These are phyloP conservation scores for Drosophila diplacantha DNA, from an alignment of 2,888 invertebrate genomes.

Conservation along the genomic window DNA sequence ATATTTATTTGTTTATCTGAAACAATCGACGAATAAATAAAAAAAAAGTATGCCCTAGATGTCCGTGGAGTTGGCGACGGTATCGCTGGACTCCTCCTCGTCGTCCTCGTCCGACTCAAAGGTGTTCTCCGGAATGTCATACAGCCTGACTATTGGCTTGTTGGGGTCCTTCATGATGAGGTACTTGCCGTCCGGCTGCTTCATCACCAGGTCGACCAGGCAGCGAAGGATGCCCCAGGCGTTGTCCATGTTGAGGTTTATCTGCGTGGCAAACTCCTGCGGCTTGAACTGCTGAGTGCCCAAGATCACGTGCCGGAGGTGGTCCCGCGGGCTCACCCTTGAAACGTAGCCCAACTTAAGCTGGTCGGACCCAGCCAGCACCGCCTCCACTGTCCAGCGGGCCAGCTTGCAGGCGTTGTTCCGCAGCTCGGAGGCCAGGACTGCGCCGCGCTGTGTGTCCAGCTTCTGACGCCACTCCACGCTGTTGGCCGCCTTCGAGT, in stretches of 20 bases:
- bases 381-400: slow-evolving; percentile 98
- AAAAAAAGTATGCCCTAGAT: slow-evolving; percentile 5
- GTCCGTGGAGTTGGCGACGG: slow-evolving; percentile 6
- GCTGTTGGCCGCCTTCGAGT: slow-evolving; percentile 95
- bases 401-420: slow-evolving; percentile 99
- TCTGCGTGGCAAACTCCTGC: slow-evolving; percentile 98
- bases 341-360: slow-evolving; percentile 99
- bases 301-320: slow-evolving; percentile 96
- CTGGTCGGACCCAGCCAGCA: slow-evolving; percentile 97
- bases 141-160: slow-evolving; percentile 97
- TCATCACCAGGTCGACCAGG: slow-evolving; percentile 97
- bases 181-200: slow-evolving; percentile 97
- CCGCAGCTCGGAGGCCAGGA: slow-evolving; percentile 97
- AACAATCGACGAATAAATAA: not conserved
- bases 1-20: slow-evolving; percentile 10
- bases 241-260: slow-evolving; percentile 99
- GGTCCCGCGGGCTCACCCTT: slow-evolving; percentile 93
- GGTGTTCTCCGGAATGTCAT: slow-evolving; percentile 98
- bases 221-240: slow-evolving; percentile 99
- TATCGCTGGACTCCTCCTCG: slow-evolving; percentile 61
- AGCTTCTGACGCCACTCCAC: slow-evolving; percentile 99
- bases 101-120: slow-evolving; percentile 90
- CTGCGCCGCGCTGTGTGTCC: slow-evolving; percentile 98
- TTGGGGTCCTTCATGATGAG: slow-evolving; percentile 99
- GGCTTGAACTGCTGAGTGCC: slow-evolving; percentile 99